Base-by-base conservation (phyloP, 2,113 vertebrate species). In the Antigone vipio region DNA sequence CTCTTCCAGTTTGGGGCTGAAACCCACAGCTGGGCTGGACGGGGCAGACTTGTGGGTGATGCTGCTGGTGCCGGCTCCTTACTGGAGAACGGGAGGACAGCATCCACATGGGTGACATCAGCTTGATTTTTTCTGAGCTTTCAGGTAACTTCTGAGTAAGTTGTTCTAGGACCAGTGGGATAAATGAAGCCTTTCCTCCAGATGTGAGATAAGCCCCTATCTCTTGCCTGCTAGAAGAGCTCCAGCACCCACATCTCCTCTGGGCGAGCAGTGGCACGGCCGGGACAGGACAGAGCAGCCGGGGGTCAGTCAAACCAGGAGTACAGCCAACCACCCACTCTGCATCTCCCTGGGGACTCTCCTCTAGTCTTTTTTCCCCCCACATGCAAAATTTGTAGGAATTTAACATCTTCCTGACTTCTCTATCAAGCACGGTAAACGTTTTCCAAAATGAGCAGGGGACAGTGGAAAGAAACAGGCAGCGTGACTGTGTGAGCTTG, bases 291-390 rank as follows among this genome's bases (percentile, higher is more conserved):
- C 47, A 19, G 66, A 40, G 59, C 34, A 58, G 66, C 11, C 2
- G 1, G 17, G n/a, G 24, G 52, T 47, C 52, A 20, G 34, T 8
- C 2, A 1, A 30, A 32, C 16, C n/a, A 62, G 68, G 24, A 55
- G 52, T 35, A 74, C 40, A 52, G 52, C 27, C 45, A 66, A 9
- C 0, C 3, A 49, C 29, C 15, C 53, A 50, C 24, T n/a, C 38
- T 71, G 62, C 34, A 34, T 24, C 72, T 68, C 0, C 0, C 20
- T 49, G 50, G n/a, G 50, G 11, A 55, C 9, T 12, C 3, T 74
- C 23, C 29, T 78, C 38, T n/a, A 4, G 44, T 12, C 45, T 66
- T 78, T 72, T 35, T 34, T 18, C 9, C 34, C n/a, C 22, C 9
- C 4, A 11, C 15, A 29, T 8, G 6, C 30, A 73, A 69, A 42